Conservation (phyloP, 2,888 invertebrate genomes). For the Lissocephala sabroskyi region DNA sequence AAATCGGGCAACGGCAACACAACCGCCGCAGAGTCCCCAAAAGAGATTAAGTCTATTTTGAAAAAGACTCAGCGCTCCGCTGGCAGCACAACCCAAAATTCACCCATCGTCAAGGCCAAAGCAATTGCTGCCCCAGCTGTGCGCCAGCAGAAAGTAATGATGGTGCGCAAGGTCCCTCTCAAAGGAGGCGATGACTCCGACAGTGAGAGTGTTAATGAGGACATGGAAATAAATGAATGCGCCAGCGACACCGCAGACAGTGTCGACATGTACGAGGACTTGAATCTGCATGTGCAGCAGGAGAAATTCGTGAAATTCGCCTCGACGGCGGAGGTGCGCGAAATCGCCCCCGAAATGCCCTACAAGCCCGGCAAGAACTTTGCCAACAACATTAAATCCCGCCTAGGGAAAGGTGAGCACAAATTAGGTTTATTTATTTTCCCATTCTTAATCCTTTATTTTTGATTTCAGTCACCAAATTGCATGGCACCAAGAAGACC, state of each 20-base stretch:
- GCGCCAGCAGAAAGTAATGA: conserved; percentile 67
- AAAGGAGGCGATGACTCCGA: conserved; percentile 62
- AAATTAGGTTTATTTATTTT: not conserved
- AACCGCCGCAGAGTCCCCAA: conserved; percentile 21
- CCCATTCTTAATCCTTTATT: no score
- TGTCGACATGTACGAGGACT: conserved; percentile 23
- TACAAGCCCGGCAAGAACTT: conserved; percentile 41
- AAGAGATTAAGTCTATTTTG: conserved; percentile 68
- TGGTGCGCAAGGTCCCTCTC: conserved; percentile 70
- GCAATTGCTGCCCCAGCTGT: conserved; percentile 24
- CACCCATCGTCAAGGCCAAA: conserved; percentile 54
- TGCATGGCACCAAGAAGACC: conserved; percentile 65
- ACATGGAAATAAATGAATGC: no score
- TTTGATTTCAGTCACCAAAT: conserved; percentile 47
- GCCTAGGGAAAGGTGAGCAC: conserved; percentile 54
- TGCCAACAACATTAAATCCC: conserved; percentile 49
- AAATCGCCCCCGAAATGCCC: conserved; percentile 60
- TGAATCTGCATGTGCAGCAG: conserved; percentile 30
- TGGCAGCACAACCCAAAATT: conserved; percentile 25
- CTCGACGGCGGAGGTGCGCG: conserved; percentile 71
- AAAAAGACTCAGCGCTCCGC: conserved; percentile 43
- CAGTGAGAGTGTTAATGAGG: conserved; percentile 40
- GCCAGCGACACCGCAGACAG: conserved; percentile 50
- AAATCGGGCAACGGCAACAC: conserved; percentile 35
- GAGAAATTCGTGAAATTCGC: conserved; percentile 72